These are phyloP conservation scores for rat (Rattus norvegicus) DNA, from an alignment of 2,113 vertebrate species.

Conservation along the genomic window GRCr8 NC_086038.1:7674001-7674500, in stretches of 20 bases:
- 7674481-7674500: neutral
- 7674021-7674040: neutral
- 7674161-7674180: too few relatives aligned
- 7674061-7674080: neutral
- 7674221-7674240: too few relatives aligned
- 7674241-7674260: too few relatives aligned
- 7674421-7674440: neutral
- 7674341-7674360: neutral
- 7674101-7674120: neutral
- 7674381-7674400: neutral
- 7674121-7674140: neutral
- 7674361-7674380: neutral
- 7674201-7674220: too few relatives aligned
- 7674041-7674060: too few relatives aligned
- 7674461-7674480: neutral
- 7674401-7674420: neutral
- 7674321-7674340: conserved; percentile 45
- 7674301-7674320: neutral
- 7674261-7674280: too few relatives aligned
- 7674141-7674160: too few relatives aligned
- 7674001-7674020: neutral
- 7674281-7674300: neutral
- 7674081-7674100: neutral
- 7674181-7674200: too few relatives aligned
- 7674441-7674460: neutral